These are phyloP conservation scores for Pseudococcus viburni DNA, from an alignment of 2,888 invertebrate species.

Conservation along the genomic window DNA sequence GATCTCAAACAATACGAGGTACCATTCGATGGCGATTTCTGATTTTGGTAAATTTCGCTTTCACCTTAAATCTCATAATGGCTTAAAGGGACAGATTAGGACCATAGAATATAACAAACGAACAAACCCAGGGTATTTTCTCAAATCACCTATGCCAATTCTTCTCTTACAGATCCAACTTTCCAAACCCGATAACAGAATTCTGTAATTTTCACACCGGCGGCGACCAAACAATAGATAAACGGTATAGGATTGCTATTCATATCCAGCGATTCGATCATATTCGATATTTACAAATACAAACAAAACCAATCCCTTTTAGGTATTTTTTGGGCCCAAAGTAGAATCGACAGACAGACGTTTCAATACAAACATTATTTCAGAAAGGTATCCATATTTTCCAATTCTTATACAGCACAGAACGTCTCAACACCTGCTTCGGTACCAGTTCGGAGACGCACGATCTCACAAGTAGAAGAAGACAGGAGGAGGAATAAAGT, in stretches of 20 bases:
- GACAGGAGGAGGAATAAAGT: background rate
- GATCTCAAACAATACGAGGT: background rate
- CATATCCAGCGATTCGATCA: no score
- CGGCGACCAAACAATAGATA: background rate
- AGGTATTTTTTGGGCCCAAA: no score
- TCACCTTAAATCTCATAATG: conserved; percentile 9
- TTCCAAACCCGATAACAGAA: background rate
- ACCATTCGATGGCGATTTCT: conserved; percentile 3
- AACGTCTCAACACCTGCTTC: conserved; percentile 2
- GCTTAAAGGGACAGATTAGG: background rate
- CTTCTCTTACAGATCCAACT: background rate
- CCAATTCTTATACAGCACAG: background rate
- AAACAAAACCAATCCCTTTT: no score
- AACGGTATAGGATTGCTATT: no score
- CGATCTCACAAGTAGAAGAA: background rate
- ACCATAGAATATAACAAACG: background rate
- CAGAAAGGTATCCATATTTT: background rate
- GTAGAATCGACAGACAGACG: background rate
- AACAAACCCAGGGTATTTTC: background rate
- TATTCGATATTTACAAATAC: no score
- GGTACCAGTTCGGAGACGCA: background rate
- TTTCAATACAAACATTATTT: background rate
- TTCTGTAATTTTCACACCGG: background rate
- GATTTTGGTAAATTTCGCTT: conserved; percentile 37
- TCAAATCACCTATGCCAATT: background rate